Evolutionary conservation across 2,888 invertebrate species (phyloP).

Genomic region (Iselma pallidipennis): DNA sequence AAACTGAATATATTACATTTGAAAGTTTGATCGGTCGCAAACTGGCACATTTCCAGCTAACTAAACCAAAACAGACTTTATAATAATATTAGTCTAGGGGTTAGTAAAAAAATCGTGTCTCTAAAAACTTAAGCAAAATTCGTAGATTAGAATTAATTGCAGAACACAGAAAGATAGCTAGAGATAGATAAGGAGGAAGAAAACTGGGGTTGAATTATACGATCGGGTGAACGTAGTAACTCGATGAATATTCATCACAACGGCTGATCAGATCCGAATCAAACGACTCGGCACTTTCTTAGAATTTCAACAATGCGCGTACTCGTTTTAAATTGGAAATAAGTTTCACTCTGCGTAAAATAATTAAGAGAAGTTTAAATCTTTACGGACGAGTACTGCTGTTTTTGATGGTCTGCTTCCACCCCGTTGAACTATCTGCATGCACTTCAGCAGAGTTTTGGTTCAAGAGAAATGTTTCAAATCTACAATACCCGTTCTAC

Average conservation of each 20-base stretch:
- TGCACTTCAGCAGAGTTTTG: neutral
- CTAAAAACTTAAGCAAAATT: neutral
- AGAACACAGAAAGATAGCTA: slow-evolving; percentile 5
- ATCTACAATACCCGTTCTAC: neutral
- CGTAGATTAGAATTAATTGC: neutral
- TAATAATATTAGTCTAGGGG: too few relatives aligned
- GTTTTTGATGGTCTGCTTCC: neutral
- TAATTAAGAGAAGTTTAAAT: slow-evolving; percentile 36
- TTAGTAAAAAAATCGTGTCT: too few relatives aligned
- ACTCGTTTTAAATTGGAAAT: slow-evolving; percentile 31
- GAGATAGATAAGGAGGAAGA: too few relatives aligned
- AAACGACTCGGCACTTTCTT: slow-evolving; percentile 42
- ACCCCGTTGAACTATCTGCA: neutral
- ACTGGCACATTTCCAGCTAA: slow-evolving; percentile 24
- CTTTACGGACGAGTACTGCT: slow-evolving; percentile 15
- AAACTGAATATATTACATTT: slow-evolving; percentile 26
- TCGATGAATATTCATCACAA: slow-evolving; percentile 44
- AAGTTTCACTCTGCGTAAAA: slow-evolving; percentile 33
- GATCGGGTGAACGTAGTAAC: slow-evolving; percentile 25
- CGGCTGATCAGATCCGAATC: slow-evolving; percentile 43
- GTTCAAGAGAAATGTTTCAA: neutral
- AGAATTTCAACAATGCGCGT: slow-evolving; percentile 32
- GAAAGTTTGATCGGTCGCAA: slow-evolving; percentile 24
- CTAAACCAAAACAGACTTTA: slow-evolving; percentile 8
- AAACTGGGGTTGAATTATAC: slow-evolving; percentile 30